Conservation (phyloP, 2,797 vertebrate species). For the Ispidina picta region DNA sequence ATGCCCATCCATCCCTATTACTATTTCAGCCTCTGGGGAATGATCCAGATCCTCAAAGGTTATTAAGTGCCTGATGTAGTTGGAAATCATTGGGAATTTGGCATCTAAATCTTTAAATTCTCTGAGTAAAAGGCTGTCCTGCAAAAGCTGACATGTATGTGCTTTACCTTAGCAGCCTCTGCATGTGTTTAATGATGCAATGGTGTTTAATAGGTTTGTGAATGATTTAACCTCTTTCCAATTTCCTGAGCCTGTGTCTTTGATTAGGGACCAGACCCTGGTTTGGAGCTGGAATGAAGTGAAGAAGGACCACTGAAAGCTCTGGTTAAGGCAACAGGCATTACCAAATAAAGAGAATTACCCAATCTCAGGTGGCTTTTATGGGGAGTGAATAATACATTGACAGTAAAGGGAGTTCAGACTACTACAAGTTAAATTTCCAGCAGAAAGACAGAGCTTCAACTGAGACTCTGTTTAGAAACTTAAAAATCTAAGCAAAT, state of each 20-base stretch:
- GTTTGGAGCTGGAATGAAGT: neutral
- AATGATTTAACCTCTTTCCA: neutral
- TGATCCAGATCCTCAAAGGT: neutral
- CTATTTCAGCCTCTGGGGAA: neutral
- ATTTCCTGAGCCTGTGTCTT: neutral
- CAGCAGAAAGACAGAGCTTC: neutral
- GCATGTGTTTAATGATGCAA: neutral
- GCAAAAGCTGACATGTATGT: neutral
- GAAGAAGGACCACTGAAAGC: neutral
- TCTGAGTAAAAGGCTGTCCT: neutral
- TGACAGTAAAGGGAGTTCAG: neutral
- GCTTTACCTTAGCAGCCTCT: neutral
- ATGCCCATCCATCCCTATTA: neutral
- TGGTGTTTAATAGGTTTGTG: neutral
- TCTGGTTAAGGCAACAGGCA: neutral
- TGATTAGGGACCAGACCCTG: neutral
- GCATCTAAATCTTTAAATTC: neutral
- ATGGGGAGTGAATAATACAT: neutral
- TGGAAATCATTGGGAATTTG: neutral
- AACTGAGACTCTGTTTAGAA: neutral
- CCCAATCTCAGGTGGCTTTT: neutral
- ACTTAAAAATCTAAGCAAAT: conserved; percentile 4
- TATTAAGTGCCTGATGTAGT: neutral
- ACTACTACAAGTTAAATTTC: neutral
- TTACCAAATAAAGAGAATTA: neutral